These are phyloP conservation scores for Oncorhynchus masou DNA, from an alignment of 2,113 vertebrate genomes.

Conservation along the genomic window DNA sequence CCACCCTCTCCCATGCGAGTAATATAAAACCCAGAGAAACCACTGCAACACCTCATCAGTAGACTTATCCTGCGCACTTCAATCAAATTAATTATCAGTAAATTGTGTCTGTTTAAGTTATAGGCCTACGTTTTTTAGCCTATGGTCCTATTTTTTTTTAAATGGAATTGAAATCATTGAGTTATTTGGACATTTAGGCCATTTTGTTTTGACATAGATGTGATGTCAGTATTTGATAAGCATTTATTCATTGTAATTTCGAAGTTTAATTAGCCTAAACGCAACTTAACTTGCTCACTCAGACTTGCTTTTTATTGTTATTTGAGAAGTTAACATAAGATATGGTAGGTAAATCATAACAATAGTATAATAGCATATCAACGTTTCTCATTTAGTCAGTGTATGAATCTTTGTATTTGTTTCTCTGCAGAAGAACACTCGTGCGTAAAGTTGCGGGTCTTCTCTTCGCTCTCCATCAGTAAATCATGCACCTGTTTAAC, in stretches of 20 bases:
- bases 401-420: background rate
- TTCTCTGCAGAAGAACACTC: background rate
- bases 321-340: too few species aligned
- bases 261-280: too few species aligned
- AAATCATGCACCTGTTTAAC: slow-evolving; percentile 48
- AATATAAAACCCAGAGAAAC: slow-evolving; percentile 30
- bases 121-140: background rate
- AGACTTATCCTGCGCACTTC: background rate
- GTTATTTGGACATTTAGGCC: too few species aligned
- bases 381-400: background rate
- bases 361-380: too few species aligned
- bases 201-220: too few species aligned
- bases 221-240: too few species aligned
- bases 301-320: too few species aligned
- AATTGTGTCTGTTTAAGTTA: background rate
- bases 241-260: too few species aligned
- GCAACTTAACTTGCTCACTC: too few species aligned
- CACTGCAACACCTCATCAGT: slow-evolving; percentile 3
- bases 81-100: background rate
- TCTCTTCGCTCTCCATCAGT: background rate
- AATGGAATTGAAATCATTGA: too few species aligned
- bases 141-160: too few species aligned
- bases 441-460: background rate
- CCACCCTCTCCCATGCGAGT: slow-evolving; percentile 41
- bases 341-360: too few species aligned